Evolutionary conservation across 1,140 invertebrate genomes (phyloP).

Genomic region (Orius laevigatus): DNA sequence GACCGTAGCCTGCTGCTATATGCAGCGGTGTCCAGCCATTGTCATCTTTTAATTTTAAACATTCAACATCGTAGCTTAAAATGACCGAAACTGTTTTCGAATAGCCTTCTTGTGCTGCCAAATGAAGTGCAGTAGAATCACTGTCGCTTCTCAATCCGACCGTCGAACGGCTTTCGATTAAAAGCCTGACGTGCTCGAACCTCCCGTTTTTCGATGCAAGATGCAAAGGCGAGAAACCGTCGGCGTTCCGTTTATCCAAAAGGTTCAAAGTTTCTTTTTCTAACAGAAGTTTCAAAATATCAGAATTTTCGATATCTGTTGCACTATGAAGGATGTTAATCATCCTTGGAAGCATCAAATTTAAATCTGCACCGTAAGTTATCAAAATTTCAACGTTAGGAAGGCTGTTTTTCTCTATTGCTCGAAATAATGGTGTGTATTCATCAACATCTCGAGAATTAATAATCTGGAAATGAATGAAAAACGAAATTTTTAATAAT

Average conservation of each 20-base stretch:
- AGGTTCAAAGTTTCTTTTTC: background rate
- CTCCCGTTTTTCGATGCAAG: too few species aligned
- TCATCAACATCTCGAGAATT: slow-evolving; percentile 26
- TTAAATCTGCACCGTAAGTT: slow-evolving; percentile 26
- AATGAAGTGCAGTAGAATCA: slow-evolving; percentile 31
- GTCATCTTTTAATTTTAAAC: slow-evolving; percentile 30
- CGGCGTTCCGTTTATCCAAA: background rate
- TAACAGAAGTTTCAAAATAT: background rate
- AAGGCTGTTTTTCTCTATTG: slow-evolving; percentile 28
- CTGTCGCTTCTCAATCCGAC: slow-evolving; percentile 20
- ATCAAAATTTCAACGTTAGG: slow-evolving; percentile 31
- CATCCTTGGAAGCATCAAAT: background rate
- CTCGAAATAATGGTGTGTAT: slow-evolving; percentile 35
- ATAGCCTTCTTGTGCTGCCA: slow-evolving; percentile 28
- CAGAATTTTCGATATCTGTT: background rate
- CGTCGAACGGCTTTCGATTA: too few species aligned
- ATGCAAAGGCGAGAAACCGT: background rate
- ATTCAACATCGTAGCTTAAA: slow-evolving; percentile 20
- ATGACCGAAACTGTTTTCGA: slow-evolving; percentile 27
- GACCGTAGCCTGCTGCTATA: slow-evolving; percentile 37
- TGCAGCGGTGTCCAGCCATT: slow-evolving; percentile 41
- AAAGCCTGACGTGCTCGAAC: too few species aligned
- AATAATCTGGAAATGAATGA: slow-evolving; percentile 17
- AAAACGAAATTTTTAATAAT: background rate
- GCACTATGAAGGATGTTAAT: background rate